Evolutionary conservation across 2,888 invertebrate genomes (phyloP), one percentile per base, ranked within the genome.

Genomic region (Volucella inflata): DNA sequence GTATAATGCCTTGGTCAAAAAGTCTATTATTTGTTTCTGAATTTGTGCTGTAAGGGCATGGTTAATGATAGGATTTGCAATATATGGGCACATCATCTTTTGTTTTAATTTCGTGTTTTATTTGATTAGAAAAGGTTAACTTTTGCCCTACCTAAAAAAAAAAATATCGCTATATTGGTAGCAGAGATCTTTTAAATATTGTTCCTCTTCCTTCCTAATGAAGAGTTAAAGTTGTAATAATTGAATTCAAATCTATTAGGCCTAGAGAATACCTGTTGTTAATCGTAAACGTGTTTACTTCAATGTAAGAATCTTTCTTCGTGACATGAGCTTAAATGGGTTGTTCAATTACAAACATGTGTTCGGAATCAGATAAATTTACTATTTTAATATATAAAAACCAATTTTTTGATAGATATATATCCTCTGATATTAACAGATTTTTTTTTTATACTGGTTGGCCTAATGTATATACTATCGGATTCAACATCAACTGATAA

Each of bases 201-300:
- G 21, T 21, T 21, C 21, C 21, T 21, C 21, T 21, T 21, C 21
- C 2, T 21, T 21, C n/a, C n/a, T n/a, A n/a, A n/a, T n/a, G n/a
- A n/a, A n/a, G n/a, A 21, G 2, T 21, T 21, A 21, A 21, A 21
- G 21, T 21, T 21, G 21, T 21, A 21, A 21, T 21, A 21, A 21
- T 21, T 21, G 21, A 21, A 21, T 21, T 21, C 21, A 2, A 21
- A 21, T 21, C 21, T 21, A 0, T 21, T 21, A 4, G 2, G 1
- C 2, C 21, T 21, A 21, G 21, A 21, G 21, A 21, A 21, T 21
- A 21, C 21, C 21, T 21, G 21, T 21, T 21, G 48, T n/a, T 48
- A 48, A 48, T 48, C 48, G 1, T 48, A 57, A 57, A 57, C n/a
- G 38, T 21, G 16, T 57, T 57, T 57, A 10, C 16, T 8, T 21